Conservation (phyloP, 2,797 vertebrate species). For the Bovichtus diacanthus region DNA sequence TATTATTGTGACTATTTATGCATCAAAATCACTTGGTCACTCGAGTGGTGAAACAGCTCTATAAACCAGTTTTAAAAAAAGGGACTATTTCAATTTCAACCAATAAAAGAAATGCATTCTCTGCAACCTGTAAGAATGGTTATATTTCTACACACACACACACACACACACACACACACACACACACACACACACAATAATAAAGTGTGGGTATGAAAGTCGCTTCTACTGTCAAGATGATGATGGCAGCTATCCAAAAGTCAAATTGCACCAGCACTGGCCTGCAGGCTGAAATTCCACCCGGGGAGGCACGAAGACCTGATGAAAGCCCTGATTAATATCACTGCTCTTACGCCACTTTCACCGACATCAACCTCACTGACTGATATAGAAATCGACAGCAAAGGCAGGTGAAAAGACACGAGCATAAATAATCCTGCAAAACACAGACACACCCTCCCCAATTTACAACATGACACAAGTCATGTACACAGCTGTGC, state of each 20-base stretch:
- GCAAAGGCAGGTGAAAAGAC: slow-evolving; percentile 23
- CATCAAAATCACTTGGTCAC: background rate
- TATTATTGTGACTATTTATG: background rate
- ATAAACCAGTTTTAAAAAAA: background rate
- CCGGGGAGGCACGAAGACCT: background rate
- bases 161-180: too few relatives aligned
- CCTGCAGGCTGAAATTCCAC: slow-evolving; percentile 47
- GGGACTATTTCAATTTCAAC: background rate
- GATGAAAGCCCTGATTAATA: slow-evolving; percentile 44
- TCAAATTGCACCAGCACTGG: slow-evolving; percentile 8
- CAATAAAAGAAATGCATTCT: background rate
- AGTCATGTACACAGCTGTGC: background rate
- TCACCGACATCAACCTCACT: background rate
- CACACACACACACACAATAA: too few relatives aligned
- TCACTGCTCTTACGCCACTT: background rate
- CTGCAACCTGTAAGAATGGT: background rate
- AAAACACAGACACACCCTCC: slow-evolving; percentile 21
- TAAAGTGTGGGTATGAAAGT: background rate
- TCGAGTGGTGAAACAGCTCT: background rate
- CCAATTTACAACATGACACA: background rate
- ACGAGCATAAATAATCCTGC: slow-evolving; percentile 2
- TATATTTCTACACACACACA: too few relatives aligned
- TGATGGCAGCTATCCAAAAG: slow-evolving; percentile 5
- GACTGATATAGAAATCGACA: slow-evolving; percentile 6
- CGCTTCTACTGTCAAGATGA: background rate